Base-by-base conservation (phyloP, 2,113 vertebrate genomes). In the Pao palembangensis region DNA sequence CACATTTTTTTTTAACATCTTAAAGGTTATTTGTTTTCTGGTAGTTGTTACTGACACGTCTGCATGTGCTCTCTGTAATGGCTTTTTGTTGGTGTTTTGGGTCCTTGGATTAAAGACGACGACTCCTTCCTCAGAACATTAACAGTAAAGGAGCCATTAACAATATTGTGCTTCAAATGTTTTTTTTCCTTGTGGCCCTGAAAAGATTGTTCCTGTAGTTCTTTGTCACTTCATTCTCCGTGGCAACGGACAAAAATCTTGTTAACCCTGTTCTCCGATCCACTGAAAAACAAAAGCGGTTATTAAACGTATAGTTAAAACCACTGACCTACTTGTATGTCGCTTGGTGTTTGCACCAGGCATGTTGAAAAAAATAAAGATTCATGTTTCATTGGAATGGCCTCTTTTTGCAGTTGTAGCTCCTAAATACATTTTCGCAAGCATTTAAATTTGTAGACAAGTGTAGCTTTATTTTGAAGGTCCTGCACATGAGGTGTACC, bases 301-400 rank as follows among this genome's bases (percentile, higher is more conserved):
- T 84, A 76, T 91, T 93, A 89, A 88, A 82, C 88, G 81, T 82
- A 79, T 82, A 85, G 83, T 78, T 66, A 82, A 70, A 49, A 65
- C 56, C 51, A 79, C 74, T 79, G 91, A 91, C 85, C 89, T 90
- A 77, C 81, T 78, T 90, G 71, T 57, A 90, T 85, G 84, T 91
- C 86, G 91, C 89, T 87, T 85, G 88, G 82, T 93, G 90, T 93
- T 92, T 92, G 84, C 88, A 89, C 88, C 90, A 72, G 88, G 83
- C 92, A 88, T 93, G 88, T 86, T 89, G 87, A 87, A 85, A 90
- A 85, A 69, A 89, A 72, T 90, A 75, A 91, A 91, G 79, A 82
- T 87, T 85, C 67, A 76, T 83, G 85, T 76, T 79, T 82, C 59
- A 70, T 79, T 78, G 55, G 11, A 74, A 52, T 46, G 55, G 23